Percentiles rank a stretch among this genome's conserved stretches.
phyloP scores from a whole-genome alignment of 2,888 invertebrate species.

The Drosophila koepferae region DNA sequence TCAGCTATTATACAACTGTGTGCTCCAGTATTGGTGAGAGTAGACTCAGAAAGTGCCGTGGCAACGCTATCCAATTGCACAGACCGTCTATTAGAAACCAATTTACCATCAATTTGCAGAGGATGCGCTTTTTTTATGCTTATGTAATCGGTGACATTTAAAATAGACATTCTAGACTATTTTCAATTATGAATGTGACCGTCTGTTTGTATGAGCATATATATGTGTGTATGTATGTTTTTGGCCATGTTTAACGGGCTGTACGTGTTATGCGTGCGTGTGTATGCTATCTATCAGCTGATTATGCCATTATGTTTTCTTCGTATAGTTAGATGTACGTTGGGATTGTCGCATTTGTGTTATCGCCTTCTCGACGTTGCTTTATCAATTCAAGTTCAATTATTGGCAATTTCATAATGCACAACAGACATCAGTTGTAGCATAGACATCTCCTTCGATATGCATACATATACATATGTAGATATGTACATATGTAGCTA shows the following conservation, averaged over 20 bases:
- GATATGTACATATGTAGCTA: neutral
- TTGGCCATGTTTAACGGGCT: constrained; percentile 24
- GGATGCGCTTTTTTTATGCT: constrained; percentile 17
- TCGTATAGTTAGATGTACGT: constrained; percentile 23
- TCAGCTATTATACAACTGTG: constrained; percentile 44
- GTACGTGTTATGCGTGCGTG: constrained; percentile 3
- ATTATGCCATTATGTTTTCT: constrained; percentile 35
- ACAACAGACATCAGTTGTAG: constrained; percentile 1
- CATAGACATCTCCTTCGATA: neutral
- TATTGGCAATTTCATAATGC: constrained; percentile 34
- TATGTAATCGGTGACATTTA: constrained; percentile 47
- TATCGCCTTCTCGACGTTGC: constrained; percentile 30
- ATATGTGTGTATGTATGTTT: neutral
- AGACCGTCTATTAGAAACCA: constrained; percentile 26
- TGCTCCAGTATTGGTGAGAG: constrained; percentile 17
- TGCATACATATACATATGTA: neutral
- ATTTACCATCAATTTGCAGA: constrained; percentile 48
- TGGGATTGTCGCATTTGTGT: constrained; percentile 19
- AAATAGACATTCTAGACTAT: constrained; percentile 19
- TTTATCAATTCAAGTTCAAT: constrained; percentile 32
- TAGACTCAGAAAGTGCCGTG: constrained; percentile 21
- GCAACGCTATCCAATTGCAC: constrained; percentile 19
- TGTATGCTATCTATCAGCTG: constrained; percentile 47
- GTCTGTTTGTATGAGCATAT: constrained; percentile 4
- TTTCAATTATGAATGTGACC: constrained; percentile 28